Conservation (phyloP, 1,140 invertebrate genomes). For the Drosophila ironensis region DNA sequence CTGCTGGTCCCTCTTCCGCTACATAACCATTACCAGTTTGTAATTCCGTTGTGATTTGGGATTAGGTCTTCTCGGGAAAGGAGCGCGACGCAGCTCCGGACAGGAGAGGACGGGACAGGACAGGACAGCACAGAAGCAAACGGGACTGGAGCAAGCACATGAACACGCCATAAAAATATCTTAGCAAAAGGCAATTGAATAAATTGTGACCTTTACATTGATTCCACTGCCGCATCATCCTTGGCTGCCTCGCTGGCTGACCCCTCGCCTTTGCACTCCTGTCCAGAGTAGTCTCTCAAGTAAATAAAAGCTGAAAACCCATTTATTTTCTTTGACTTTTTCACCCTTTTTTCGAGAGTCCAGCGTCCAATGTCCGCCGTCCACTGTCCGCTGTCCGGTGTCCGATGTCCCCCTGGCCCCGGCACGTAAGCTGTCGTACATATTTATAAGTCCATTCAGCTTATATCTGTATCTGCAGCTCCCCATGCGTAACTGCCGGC, state of each 20-base stretch:
- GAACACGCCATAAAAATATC: slow-evolving; percentile 78
- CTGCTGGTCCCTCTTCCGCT: slow-evolving; percentile 54
- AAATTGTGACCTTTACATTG: slow-evolving; percentile 81
- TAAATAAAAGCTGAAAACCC: slow-evolving; percentile 76
- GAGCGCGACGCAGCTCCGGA: too few relatives aligned
- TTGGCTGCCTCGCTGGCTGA: neutral
- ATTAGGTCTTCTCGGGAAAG: slow-evolving; percentile 74
- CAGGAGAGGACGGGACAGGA: neutral
- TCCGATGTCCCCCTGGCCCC: slow-evolving; percentile 1
- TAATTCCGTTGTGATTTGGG: slow-evolving; percentile 80
- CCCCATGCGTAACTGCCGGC: neutral
- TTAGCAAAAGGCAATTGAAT: slow-evolving; percentile 74
- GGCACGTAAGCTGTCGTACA: slow-evolving; percentile 63
- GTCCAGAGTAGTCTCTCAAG: slow-evolving; percentile 33
- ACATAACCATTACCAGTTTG: slow-evolving; percentile 76
- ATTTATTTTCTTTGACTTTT: slow-evolving; percentile 77
- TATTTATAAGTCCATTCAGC: slow-evolving; percentile 71
- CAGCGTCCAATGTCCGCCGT: neutral
- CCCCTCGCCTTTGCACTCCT: too few relatives aligned
- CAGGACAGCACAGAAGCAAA: neutral
- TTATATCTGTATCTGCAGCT: slow-evolving; percentile 11
- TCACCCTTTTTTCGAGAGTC: slow-evolving; percentile 53
- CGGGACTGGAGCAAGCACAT: slow-evolving; percentile 44
- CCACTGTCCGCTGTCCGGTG: too few relatives aligned
- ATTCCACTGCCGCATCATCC: slow-evolving; percentile 50